Conservation (phyloP, 2,797 vertebrate species). For the Lepus oiostolus region DNA sequence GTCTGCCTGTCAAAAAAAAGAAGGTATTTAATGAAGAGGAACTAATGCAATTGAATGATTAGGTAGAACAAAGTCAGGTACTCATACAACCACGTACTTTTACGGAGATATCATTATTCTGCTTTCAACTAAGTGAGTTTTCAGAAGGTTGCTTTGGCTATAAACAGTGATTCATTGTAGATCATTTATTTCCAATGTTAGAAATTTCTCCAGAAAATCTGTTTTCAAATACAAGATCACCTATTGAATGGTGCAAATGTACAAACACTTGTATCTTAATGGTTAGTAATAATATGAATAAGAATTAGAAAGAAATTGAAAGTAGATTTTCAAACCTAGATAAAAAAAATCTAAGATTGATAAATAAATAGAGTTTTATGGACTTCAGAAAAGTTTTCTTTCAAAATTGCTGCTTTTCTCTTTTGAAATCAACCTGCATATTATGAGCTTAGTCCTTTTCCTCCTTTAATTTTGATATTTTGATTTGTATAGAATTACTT, state of each 20-base stretch:
- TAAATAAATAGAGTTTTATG: background rate
- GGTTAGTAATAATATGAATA: background rate
- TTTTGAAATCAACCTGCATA: background rate
- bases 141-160: background rate
- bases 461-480: background rate
- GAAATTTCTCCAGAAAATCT: conserved; percentile 15
- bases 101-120: background rate
- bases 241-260: background rate
- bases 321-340: background rate
- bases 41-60: background rate
- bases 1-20: too few relatives aligned
- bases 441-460: background rate
- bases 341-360: conserved; percentile 30
- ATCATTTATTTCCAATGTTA: conserved; percentile 15
- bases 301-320: background rate
- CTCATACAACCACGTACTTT: background rate
- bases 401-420: background rate
- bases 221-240: conserved; percentile 27
- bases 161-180: background rate
- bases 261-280: conserved; percentile 19
- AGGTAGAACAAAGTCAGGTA: background rate
- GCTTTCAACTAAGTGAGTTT: conserved; percentile 35
- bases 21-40: background rate
- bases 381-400: background rate
- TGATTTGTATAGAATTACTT: background rate